These are phyloP conservation scores for Morpho helenor DNA, from an alignment of 2,888 invertebrate genomes.

Conservation along the genomic window DNA sequence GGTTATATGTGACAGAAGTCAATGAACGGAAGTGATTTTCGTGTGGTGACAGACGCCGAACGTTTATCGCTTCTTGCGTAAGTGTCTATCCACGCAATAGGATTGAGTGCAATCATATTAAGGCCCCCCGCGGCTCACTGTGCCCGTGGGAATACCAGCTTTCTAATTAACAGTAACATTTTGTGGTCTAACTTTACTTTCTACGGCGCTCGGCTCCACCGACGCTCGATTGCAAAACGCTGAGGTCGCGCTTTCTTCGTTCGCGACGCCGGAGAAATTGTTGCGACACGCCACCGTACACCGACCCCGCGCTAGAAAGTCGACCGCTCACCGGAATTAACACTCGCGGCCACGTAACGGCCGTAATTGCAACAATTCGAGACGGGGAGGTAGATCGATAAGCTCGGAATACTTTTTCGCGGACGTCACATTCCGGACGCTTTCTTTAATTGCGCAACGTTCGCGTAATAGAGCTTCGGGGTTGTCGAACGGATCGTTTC, in stretches of 20 bases:
- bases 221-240: slow-evolving; percentile 72
- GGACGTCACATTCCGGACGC: slow-evolving; percentile 63
- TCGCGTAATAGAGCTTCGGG: slow-evolving; percentile 58
- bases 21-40: slow-evolving; percentile 78
- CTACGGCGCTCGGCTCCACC: slow-evolving; percentile 54
- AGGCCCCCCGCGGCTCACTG: slow-evolving; percentile 25
- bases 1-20: slow-evolving; percentile 76
- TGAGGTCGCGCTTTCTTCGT: slow-evolving; percentile 79
- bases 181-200: slow-evolving; percentile 39
- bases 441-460: slow-evolving; percentile 75
- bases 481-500: slow-evolving; percentile 62
- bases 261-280: slow-evolving; percentile 76
- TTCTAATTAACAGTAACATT: slow-evolving; percentile 9
- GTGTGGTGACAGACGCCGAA: slow-evolving; percentile 60
- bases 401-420: slow-evolving; percentile 60
- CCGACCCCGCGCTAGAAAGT: slow-evolving; percentile 79
- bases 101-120: background rate
- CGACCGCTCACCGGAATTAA: slow-evolving; percentile 77
- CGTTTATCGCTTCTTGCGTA: slow-evolving; percentile 71
- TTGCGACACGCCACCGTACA: slow-evolving; percentile 75
- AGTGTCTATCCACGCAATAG: slow-evolving; percentile 65
- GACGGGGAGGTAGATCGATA: slow-evolving; percentile 59
- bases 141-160: slow-evolving; percentile 15
- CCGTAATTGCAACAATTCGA: slow-evolving; percentile 72
- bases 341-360: slow-evolving; percentile 68